Evolutionary conservation across 2,113 vertebrate genomes (phyloP).

Genomic region (Leptobrachium ailaonicum): DNA sequence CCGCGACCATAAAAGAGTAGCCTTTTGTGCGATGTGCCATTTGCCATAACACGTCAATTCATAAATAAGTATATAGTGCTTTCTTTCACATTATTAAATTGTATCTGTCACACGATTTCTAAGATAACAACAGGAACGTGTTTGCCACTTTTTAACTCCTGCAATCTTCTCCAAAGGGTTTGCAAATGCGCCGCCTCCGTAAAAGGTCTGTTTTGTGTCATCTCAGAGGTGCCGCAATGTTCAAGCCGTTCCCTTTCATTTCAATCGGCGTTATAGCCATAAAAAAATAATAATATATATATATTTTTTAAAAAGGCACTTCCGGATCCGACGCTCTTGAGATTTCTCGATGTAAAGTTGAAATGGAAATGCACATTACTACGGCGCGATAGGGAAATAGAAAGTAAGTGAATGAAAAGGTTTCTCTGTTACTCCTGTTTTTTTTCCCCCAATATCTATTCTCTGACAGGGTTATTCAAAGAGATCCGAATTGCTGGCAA

Average conservation of each 20-base stretch:
- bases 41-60: constrained; percentile 66
- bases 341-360: constrained; percentile 20
- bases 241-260: constrained; percentile 18
- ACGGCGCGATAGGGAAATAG: constrained; percentile 32
- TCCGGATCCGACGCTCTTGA: constrained; percentile 17
- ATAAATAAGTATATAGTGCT: constrained; percentile 56
- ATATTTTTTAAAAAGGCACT: constrained; percentile 1
- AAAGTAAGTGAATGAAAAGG: constrained; percentile 30
- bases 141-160: constrained; percentile 35
- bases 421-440: constrained; percentile 12
- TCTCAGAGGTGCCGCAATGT: constrained; percentile 35
- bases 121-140: constrained; percentile 19
- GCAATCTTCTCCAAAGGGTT: constrained; percentile 11
- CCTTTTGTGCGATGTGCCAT: constrained; percentile 52
- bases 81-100: constrained; percentile 45
- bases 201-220: constrained; percentile 29
- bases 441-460: background rate
- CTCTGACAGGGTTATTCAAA: too few relatives aligned
- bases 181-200: constrained; percentile 6
- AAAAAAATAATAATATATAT: background rate
- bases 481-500: too few relatives aligned
- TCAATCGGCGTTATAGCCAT: constrained; percentile 8
- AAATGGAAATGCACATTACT: constrained; percentile 23
- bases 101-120: constrained; percentile 42
- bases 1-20: constrained; percentile 54